Percentiles rank a stretch among this genome's conserved stretches.
Evolutionary conservation across 2,888 invertebrate genomes (phyloP).

Genomic region (Clusia tigrina): DNA sequence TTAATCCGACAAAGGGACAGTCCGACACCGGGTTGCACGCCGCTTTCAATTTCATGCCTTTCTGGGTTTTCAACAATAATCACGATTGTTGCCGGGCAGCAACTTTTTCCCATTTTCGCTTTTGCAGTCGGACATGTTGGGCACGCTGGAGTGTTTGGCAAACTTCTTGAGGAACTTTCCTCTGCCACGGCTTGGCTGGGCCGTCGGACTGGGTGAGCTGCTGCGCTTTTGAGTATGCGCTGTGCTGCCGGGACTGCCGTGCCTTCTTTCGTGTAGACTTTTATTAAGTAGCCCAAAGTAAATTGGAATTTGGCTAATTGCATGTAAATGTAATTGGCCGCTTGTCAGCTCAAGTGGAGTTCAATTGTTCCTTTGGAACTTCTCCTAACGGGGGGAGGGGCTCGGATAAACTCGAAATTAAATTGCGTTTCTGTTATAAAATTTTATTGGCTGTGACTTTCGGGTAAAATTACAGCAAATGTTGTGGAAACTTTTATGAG

Average conservation of each 20-base stretch:
- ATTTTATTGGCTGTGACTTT: background rate
- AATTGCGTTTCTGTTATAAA: background rate
- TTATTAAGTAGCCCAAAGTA: background rate
- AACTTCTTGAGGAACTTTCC: background rate
- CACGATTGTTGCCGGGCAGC: background rate
- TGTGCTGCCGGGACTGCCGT: background rate
- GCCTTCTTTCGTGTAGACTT: background rate
- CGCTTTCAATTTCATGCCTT: conserved; percentile 22
- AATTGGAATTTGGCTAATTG: conserved; percentile 19
- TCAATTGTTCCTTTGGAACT: background rate
- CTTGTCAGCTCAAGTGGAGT: background rate
- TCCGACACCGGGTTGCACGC: background rate
- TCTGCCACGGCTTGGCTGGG: background rate
- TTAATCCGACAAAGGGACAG: too few relatives aligned
- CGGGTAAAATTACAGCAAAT: background rate
- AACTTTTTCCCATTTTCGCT: background rate
- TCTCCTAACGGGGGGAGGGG: too few relatives aligned
- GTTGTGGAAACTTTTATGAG: background rate
- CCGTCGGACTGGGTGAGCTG: background rate
- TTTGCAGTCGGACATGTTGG: too few relatives aligned
- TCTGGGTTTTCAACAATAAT: conserved; percentile 12
- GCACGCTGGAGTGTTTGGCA: background rate
- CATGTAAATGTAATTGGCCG: conserved; percentile 17
- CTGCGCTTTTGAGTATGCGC: background rate
- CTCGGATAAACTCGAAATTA: background rate